Conservation (phyloP, 2,888 invertebrate genomes). For the Drosophila putrida region DNA sequence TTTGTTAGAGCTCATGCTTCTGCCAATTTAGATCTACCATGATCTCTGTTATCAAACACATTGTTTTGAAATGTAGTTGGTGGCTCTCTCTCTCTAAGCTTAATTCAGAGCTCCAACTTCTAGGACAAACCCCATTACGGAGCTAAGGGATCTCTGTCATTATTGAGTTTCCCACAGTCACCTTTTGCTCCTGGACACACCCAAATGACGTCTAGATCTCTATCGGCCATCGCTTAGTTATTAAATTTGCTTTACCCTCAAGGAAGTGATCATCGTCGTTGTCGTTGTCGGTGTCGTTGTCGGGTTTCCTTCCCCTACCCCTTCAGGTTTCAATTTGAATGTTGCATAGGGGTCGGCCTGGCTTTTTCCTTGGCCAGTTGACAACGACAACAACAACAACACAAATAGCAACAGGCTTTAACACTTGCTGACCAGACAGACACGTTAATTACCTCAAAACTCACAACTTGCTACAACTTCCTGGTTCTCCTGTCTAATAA, state of each 20-base stretch:
- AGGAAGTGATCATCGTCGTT: conserved; percentile 61
- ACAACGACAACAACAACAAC: conserved; percentile 66
- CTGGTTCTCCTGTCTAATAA: conserved; percentile 43
- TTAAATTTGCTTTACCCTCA: conserved; percentile 69
- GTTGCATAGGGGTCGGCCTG: conserved; percentile 45
- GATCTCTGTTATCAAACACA: too few species aligned
- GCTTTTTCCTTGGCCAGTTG: conserved; percentile 12
- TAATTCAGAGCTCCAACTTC: not conserved
- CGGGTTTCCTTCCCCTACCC: conserved; percentile 33
- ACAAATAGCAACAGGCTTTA: conserved; percentile 68
- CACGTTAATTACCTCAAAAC: conserved; percentile 63
- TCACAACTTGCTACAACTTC: conserved; percentile 61
- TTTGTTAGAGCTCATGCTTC: too few species aligned
- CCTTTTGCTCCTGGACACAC: conserved; percentile 19
- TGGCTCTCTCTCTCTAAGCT: too few species aligned
- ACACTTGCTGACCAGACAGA: conserved; percentile 59
- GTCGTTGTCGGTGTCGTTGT: conserved; percentile 11
- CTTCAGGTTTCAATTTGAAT: conserved; percentile 66
- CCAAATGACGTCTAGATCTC: conserved; percentile 64
- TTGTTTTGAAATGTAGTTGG: too few species aligned
- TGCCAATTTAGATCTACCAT: too few species aligned
- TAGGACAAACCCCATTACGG: not conserved
- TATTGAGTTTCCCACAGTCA: conserved; percentile 49
- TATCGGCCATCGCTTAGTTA: conserved; percentile 59
- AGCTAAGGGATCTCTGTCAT: too few species aligned